Percentiles rank a stretch among this genome's conserved stretches.
Conservation (phyloP, 1,140 invertebrate species). For the Drosophila pandora region DNA sequence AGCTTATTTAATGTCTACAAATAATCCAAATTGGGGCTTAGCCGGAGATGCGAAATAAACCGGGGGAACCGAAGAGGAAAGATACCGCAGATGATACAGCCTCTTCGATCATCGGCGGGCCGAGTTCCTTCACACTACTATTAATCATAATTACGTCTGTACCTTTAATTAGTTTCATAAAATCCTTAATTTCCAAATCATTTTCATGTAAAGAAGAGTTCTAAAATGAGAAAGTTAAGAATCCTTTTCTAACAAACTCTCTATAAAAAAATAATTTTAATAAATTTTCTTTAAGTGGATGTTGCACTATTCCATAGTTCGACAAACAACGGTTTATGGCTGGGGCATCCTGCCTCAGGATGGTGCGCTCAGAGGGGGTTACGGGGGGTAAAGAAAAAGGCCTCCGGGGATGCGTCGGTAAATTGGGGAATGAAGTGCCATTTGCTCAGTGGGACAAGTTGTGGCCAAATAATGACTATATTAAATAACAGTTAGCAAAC, state of each 20-base stretch:
- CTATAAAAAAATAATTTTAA: neutral
- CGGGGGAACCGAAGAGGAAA: neutral
- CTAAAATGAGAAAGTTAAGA: neutral
- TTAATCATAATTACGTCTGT: neutral
- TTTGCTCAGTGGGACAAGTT: conserved; percentile 57
- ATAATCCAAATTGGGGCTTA: conserved; percentile 55
- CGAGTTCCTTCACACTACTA: conserved; percentile 18
- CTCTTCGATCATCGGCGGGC: conserved; percentile 44
- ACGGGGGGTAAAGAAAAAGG: conserved; percentile 2
- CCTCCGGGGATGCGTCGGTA: conserved; percentile 35
- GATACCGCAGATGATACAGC: neutral
- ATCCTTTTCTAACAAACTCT: neutral
- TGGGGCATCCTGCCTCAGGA: neutral
- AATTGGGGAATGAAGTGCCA: conserved; percentile 49
- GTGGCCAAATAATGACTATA: conserved; percentile 66
- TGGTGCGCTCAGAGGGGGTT: neutral
- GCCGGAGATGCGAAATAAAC: conserved; percentile 23
- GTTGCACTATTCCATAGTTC: conserved; percentile 21
- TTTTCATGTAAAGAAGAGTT: neutral
- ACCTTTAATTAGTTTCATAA: neutral
- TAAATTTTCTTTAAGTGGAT: conserved; percentile 10
- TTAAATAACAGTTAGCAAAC: conserved; percentile 67
- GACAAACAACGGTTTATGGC: conserved; percentile 39
- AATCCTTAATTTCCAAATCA: neutral
- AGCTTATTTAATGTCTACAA: conserved; percentile 53